Conservation (phyloP, 64 coral and sea anemone species). For the Anthopleura sola region DNA sequence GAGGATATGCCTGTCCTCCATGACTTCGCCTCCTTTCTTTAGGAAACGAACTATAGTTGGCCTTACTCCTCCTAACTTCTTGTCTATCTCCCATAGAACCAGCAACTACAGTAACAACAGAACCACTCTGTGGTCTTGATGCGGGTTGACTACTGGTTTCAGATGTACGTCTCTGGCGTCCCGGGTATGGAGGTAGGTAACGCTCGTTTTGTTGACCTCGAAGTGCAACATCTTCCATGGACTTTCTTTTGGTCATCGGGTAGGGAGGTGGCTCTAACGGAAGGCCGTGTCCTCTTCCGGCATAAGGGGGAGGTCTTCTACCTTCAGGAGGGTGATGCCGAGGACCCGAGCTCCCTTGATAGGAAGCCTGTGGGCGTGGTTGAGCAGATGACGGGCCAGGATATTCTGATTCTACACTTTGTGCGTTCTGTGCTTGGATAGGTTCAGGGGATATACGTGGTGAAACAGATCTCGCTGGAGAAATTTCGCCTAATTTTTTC, state of each 20-base stretch:
- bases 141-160: background rate
- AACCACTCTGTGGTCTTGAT: conserved; percentile 4
- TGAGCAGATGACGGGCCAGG: background rate
- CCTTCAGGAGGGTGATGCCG: background rate
- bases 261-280: conserved; percentile 9
- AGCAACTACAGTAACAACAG: background rate
- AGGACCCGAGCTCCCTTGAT: background rate
- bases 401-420: conserved; percentile 13
- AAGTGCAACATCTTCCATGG: background rate
- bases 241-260: background rate
- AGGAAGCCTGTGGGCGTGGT: background rate
- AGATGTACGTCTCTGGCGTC: background rate
- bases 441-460: conserved; percentile 28
- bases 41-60: background rate
- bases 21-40: conserved; percentile 8
- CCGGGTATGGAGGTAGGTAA: background rate
- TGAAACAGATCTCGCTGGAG: conserved; percentile 3
- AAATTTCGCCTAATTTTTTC: conserved; percentile 58
- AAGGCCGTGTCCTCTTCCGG: background rate
- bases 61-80: background rate
- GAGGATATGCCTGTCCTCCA: background rate
- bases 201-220: background rate
- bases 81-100: background rate
- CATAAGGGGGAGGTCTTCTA: background rate
- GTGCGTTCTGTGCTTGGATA: conserved; percentile 30